phyloP scores from a whole-genome alignment of 2,797 vertebrate genomes.

The Platyrinchus mystaceus region DNA sequence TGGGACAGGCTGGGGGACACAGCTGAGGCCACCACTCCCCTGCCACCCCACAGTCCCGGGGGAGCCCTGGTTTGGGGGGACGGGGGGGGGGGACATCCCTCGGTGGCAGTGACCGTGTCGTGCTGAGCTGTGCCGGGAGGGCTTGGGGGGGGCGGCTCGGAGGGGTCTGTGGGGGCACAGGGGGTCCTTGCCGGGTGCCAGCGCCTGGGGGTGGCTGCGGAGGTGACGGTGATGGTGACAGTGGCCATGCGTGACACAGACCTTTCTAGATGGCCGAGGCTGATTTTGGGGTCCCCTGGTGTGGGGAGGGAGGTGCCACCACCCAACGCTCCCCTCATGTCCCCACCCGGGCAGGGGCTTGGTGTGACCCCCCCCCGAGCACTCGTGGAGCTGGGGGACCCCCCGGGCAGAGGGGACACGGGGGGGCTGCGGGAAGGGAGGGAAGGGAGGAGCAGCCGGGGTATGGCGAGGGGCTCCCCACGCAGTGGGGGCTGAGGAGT shows the following conservation, averaged over 20 bases:
- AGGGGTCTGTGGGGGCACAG: neutral
- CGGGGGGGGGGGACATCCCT: neutral
- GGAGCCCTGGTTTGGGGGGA: neutral
- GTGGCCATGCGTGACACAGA: neutral
- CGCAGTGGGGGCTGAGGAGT: neutral
- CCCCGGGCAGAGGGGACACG: neutral
- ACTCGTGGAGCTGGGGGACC: neutral
- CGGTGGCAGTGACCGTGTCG: neutral
- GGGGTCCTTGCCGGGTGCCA: neutral
- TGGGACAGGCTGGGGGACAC: neutral
- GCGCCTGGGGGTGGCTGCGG: neutral
- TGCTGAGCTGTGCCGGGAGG: fast-evolving
- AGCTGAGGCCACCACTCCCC: neutral
- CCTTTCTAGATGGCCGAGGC: neutral
- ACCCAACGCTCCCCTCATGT: neutral
- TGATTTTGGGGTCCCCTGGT: neutral
- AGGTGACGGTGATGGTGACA: neutral
- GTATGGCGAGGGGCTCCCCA: too few relatives aligned
- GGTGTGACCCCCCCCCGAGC: neutral
- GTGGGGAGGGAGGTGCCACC: neutral
- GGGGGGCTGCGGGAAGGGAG: too few relatives aligned
- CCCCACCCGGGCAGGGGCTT: neutral
- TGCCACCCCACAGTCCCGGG: neutral
- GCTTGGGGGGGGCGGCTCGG: neutral
- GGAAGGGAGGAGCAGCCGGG: neutral